Evolutionary conservation across 2,888 invertebrate genomes (phyloP).

Genomic region (Acanthosepion lycidas): DNA sequence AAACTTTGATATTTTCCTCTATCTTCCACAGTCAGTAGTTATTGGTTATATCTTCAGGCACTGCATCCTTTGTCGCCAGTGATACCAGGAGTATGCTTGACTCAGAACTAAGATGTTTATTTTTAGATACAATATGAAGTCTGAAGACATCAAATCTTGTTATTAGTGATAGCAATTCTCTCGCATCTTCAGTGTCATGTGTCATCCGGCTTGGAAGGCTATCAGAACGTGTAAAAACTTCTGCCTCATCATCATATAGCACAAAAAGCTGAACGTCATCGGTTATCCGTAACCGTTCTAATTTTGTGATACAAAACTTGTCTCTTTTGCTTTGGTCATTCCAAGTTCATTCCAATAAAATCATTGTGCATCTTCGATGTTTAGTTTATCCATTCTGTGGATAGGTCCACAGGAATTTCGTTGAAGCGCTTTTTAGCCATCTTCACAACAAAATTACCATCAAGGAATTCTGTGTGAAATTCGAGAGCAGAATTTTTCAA

Average conservation of each 20-base stretch:
- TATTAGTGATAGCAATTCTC: no score
- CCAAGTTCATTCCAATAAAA: slow-evolving; percentile 52
- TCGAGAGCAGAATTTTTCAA: slow-evolving; percentile 49
- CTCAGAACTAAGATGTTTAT: no score
- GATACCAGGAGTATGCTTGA: no score
- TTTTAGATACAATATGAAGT: no score
- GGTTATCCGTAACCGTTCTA: slow-evolving; percentile 43
- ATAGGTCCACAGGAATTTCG: slow-evolving; percentile 52
- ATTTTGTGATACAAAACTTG: slow-evolving; percentile 51
- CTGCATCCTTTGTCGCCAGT: no score
- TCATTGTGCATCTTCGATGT: slow-evolving; percentile 50
- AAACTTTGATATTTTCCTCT: no score
- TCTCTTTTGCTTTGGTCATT: slow-evolving; percentile 51
- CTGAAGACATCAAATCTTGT: no score
- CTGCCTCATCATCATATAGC: background rate
- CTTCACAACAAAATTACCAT: slow-evolving; percentile 52
- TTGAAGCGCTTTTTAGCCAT: slow-evolving; percentile 50
- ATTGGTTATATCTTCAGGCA: no score
- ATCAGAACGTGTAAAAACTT: background rate
- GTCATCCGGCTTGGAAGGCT: no score
- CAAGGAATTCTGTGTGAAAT: slow-evolving; percentile 50
- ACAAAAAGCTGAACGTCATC: background rate
- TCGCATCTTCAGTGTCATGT: no score
- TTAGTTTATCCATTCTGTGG: slow-evolving; percentile 52
- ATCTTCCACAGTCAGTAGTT: no score